Evolutionary conservation across 2,113 vertebrate genomes (phyloP).

Genomic region (Bombycilla garrulus): DNA sequence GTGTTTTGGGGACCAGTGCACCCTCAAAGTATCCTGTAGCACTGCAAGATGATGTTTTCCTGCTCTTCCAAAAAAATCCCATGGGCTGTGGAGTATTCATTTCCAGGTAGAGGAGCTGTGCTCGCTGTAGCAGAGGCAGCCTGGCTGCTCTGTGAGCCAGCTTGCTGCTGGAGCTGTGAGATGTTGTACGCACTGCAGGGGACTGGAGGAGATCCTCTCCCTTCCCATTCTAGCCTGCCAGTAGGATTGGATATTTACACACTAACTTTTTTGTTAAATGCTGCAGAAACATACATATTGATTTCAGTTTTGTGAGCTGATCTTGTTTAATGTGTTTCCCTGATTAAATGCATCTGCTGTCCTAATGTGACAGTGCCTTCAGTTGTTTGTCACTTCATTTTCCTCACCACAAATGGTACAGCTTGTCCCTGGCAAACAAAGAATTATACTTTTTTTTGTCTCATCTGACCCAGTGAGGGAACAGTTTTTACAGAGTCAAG

Average conservation of each 20-base stretch:
- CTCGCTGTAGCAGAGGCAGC: neutral
- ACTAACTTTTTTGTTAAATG: neutral
- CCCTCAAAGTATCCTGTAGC: neutral
- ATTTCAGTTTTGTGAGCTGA: neutral
- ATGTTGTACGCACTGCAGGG: accelerated
- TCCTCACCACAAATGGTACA: neutral
- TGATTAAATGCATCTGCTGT: neutral
- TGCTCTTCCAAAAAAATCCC: neutral
- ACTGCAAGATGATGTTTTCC: neutral
- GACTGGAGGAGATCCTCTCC: neutral
- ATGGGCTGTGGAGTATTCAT: neutral
- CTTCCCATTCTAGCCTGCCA: neutral
- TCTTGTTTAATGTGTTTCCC: neutral
- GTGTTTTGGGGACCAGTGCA: neutral
- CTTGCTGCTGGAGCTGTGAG: neutral
- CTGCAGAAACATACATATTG: neutral
- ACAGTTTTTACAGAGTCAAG: neutral
- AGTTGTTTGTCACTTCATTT: neutral
- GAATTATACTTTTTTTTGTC: neutral
- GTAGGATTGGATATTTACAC: neutral
- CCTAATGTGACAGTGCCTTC: neutral
- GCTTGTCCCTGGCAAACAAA: neutral
- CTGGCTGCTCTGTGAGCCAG: neutral
- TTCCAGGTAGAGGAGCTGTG: neutral
- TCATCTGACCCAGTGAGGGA: neutral